These are phyloP conservation scores for Pipa parva DNA, from an alignment of 2,113 vertebrate species.

Conservation along the genomic window DNA sequence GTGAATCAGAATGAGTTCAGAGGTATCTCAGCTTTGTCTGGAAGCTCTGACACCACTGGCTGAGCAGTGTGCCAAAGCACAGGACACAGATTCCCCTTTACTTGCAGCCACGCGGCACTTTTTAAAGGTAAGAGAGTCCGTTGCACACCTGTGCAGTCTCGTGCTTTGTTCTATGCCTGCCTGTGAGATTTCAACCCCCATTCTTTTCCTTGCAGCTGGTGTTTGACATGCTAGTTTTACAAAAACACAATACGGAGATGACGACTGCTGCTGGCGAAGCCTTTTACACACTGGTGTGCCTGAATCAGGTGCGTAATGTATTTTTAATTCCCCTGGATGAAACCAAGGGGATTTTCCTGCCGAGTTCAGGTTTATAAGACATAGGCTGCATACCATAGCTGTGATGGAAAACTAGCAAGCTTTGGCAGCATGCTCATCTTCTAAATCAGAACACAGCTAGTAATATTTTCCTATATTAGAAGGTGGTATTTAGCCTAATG, in stretches of 20 bases:
- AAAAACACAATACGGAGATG: constrained; percentile 98
- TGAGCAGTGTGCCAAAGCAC: constrained; percentile 93
- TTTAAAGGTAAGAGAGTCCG: constrained; percentile 78
- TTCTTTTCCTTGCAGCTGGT: constrained; percentile 75
- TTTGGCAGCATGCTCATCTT: neutral
- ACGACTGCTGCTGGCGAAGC: constrained; percentile 95
- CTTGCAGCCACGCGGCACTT: constrained; percentile 95
- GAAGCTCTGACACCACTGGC: constrained; percentile 92
- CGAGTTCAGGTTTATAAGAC: neutral
- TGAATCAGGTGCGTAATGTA: constrained; percentile 78
- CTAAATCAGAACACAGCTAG: constrained; percentile 20
- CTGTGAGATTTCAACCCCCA: too few relatives aligned
- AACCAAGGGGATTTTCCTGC: neutral
- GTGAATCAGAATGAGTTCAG: constrained; percentile 86
- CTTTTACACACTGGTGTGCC: constrained; percentile 93
- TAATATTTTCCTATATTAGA: constrained; percentile 29
- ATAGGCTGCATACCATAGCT: constrained; percentile 5
- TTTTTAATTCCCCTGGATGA: neutral
- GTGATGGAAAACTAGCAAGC: constrained; percentile 16
- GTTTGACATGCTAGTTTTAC: constrained; percentile 98
- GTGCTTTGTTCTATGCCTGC: neutral
- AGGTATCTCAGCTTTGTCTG: constrained; percentile 93
- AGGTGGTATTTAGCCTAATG: constrained; percentile 7
- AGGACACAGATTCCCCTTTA: constrained; percentile 90
- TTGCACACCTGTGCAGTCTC: constrained; percentile 10